phyloP scores from a whole-genome alignment of 2,888 invertebrate genomes.

The Yponomeuta sedellus region DNA sequence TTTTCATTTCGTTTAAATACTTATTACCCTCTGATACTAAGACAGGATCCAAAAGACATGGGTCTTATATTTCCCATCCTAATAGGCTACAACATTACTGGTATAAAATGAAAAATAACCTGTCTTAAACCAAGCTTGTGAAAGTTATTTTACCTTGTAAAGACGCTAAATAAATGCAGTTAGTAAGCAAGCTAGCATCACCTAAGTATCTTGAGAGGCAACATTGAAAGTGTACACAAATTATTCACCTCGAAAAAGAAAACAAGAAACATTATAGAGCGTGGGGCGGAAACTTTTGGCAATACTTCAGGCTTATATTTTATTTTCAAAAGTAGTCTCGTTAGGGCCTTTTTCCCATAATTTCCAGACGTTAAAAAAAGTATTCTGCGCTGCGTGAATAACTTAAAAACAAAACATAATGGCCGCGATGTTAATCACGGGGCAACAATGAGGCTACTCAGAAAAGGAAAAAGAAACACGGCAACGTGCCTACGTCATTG shows the following conservation, averaged over 20 bases:
- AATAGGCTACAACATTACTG: too few species aligned
- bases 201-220: too few species aligned
- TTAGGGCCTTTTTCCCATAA: background rate
- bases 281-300: background rate
- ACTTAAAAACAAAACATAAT: conserved; percentile 5
- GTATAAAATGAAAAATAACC: too few species aligned
- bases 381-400: background rate
- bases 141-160: too few species aligned
- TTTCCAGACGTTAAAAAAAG: background rate
- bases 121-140: too few species aligned
- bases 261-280: background rate
- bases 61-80: too few species aligned
- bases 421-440: background rate
- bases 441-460: background rate
- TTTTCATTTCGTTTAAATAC: too few species aligned
- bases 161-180: too few species aligned
- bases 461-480: background rate
- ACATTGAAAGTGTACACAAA: too few species aligned
- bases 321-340: conserved; percentile 3
- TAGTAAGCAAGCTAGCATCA: too few species aligned
- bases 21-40: too few species aligned
- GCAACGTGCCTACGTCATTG: background rate
- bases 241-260: background rate
- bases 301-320: background rate
- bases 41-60: too few species aligned